These are phyloP conservation scores for Sitophilus oryzae DNA, from an alignment of 1,140 invertebrate species.

Conservation along the genomic window DNA sequence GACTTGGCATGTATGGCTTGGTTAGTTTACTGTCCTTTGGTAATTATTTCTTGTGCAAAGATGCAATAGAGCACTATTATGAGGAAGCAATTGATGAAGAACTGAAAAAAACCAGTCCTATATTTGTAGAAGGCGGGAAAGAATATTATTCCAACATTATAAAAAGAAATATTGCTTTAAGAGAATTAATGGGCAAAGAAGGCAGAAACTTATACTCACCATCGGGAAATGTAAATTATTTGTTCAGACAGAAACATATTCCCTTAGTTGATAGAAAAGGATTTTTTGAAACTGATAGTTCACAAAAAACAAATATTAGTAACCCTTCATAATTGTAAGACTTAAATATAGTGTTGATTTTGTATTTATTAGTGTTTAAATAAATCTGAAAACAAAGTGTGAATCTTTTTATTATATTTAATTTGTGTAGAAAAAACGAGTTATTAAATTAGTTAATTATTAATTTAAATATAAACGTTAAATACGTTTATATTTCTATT, in stretches of 20 bases:
- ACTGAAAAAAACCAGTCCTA: constrained; percentile 52
- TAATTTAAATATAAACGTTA: no score
- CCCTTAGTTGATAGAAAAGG: constrained; percentile 58
- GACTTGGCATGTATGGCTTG: constrained; percentile 53
- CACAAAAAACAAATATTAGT: background rate
- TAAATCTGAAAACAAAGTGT: no score
- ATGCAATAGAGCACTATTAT: constrained; percentile 53
- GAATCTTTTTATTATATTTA: no score
- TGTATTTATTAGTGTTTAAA: no score
- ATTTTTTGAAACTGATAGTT: constrained; percentile 49
- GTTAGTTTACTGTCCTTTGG: constrained; percentile 52
- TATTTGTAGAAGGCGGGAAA: constrained; percentile 64
- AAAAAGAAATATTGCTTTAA: constrained; percentile 64
- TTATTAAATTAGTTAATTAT: no score
- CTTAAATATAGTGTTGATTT: no score
- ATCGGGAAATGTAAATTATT: constrained; percentile 62
- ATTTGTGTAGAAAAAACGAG: no score
- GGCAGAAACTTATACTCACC: constrained; percentile 55
- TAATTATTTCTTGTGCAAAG: constrained; percentile 58
- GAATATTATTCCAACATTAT: constrained; percentile 70
- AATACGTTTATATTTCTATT: no score
- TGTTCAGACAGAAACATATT: constrained; percentile 56
- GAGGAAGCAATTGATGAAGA: constrained; percentile 58
- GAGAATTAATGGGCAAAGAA: constrained; percentile 56
- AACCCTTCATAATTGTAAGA: background rate